A percentile compares a stretch with the other conserved stretches of the same genome.
Evolutionary conservation across 1,140 invertebrate genomes (phyloP).

Genomic region (Coelopa frigida): DNA sequence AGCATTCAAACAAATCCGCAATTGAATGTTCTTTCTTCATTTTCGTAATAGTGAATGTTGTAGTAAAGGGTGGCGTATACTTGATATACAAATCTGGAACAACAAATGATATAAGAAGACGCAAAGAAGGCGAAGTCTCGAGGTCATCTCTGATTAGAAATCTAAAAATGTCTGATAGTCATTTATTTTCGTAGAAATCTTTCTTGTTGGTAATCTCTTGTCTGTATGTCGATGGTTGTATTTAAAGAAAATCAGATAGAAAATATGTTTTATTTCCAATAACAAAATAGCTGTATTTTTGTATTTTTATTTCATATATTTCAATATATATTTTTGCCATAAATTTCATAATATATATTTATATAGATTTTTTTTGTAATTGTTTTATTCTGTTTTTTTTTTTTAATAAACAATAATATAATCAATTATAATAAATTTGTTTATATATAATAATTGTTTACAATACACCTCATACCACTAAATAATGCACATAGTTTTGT

Average conservation of each 20-base stretch:
- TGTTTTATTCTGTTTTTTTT: not conserved
- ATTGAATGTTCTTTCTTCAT: too few species aligned
- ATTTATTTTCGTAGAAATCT: too few species aligned
- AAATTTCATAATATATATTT: not conserved
- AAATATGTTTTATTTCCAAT: not conserved
- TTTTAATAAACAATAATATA: not conserved
- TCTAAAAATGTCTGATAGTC: too few species aligned
- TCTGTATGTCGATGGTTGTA: constrained; percentile 1
- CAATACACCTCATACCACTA: constrained; percentile 16
- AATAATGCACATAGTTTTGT: constrained; percentile 18
- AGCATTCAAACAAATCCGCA: too few species aligned
- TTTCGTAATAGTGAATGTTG: too few species aligned
- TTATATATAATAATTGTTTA: constrained; percentile 17
- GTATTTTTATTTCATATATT: not conserved
- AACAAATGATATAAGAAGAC: too few species aligned
- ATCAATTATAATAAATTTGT: constrained; percentile 1
- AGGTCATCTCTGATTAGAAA: too few species aligned
- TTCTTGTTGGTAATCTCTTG: constrained; percentile 2
- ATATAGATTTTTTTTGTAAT: not conserved
- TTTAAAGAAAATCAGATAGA: not conserved
- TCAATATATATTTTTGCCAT: not conserved
- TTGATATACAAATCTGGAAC: too few species aligned
- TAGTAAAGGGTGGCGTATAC: too few species aligned
- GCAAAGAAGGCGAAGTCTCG: too few species aligned
- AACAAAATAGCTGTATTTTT: constrained; percentile 2